Base-by-base conservation (phyloP, 2,797 vertebrate genomes). In the Eurystomus glaucurus region DNA sequence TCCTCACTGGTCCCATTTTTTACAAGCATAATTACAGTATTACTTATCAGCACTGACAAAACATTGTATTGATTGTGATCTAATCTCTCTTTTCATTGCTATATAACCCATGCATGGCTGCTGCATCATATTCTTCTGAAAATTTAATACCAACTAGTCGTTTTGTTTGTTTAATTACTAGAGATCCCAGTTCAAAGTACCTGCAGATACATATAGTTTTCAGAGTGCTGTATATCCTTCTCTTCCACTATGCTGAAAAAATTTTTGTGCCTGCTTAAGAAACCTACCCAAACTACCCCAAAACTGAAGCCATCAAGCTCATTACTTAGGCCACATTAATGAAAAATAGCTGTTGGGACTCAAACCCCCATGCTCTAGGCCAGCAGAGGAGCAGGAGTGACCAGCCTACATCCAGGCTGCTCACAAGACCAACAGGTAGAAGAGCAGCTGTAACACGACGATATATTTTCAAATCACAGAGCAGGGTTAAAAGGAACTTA, bases 401-500 rank as follows among this genome's bases (percentile, higher is more conserved):
- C 25, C 50, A 64, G 11, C 16, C 7, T 31, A 20, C 43, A 13
- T 2, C 28, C 51, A 13, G 39, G 51, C 55, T 51, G 46, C 76
- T 71, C 9, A 0, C 19, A 4, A 31, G 7, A 70, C 29, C 43
- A 75, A 19, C 50, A 75, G 55, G 77, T 23, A n/a, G 11, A 72
- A 37, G 9, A 1, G 4, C 55, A 70, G 31, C 66, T 64, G 12
- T 4, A 72, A 86, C 0, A 1, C 51, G 87, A 35, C 50, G 66
- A 57, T 9, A 19, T 21, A 33, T 8, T 82, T 79, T 31, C 55
- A 87, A 88, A 89, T 70, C 55, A 37, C 74, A 89, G 25, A 22
- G 37, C 33, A 39, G n/a, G 39, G 54, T 33, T 46, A 39, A 81
- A 81, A 91, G 92, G 77, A 97, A 78, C 70, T 75, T 75, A 79